A percentile compares a stretch with the other conserved stretches of the same genome.
phyloP scores from a whole-genome alignment of 2,113 vertebrate genomes.

The Synchiropus splendidus region DNA sequence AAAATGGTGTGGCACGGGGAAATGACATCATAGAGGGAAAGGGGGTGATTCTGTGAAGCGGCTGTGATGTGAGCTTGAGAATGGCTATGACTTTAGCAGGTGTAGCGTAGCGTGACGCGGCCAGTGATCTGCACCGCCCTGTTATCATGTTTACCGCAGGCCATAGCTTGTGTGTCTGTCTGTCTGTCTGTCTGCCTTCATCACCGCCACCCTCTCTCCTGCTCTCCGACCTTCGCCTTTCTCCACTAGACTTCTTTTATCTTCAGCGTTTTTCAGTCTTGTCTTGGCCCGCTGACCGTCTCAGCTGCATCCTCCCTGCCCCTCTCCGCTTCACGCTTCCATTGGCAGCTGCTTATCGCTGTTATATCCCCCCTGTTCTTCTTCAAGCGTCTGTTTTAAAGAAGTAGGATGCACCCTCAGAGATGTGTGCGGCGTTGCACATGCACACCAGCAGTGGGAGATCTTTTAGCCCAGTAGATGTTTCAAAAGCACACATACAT shows the following conservation, averaged over 20 bases:
- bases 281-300: slow-evolving; percentile 26
- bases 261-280: slow-evolving; percentile 15
- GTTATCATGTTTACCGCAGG: slow-evolving; percentile 51
- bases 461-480: slow-evolving; percentile 15
- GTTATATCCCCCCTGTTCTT: slow-evolving; percentile 12
- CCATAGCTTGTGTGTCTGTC: slow-evolving; percentile 13
- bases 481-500: slow-evolving; percentile 35
- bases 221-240: slow-evolving; percentile 9
- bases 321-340: slow-evolving; percentile 30
- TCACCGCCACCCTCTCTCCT: slow-evolving; percentile 11
- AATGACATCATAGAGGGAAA: too few relatives aligned
- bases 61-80: slow-evolving; percentile 33
- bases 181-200: slow-evolving; percentile 7
- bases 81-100: slow-evolving; percentile 45
- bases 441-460: slow-evolving; percentile 6
- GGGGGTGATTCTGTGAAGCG: too few relatives aligned
- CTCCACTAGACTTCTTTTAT: slow-evolving; percentile 10
- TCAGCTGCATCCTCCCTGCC: slow-evolving; percentile 23
- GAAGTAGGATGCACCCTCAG: not conserved
- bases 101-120: slow-evolving; percentile 42
- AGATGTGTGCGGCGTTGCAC: not conserved
- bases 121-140: slow-evolving; percentile 51
- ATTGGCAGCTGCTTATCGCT: slow-evolving; percentile 14
- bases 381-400: slow-evolving; percentile 2
- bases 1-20: too few relatives aligned